Base-by-base conservation (phyloP, 2,888 invertebrate species). In the Hedychridium roseum region DNA sequence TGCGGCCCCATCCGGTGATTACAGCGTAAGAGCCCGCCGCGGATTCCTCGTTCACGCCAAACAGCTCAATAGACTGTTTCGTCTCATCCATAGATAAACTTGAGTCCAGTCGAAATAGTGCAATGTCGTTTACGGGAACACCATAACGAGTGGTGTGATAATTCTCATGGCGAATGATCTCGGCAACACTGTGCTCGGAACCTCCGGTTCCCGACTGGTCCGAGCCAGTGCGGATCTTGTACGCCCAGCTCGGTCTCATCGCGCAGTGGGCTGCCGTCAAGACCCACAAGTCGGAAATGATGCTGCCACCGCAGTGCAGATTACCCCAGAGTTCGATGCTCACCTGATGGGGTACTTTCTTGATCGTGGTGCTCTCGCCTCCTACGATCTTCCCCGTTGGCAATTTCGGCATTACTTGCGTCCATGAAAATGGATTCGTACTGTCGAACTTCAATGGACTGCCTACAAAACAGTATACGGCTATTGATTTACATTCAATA, bases 221-320 rank as follows among this genome's bases (percentile, higher is more conserved):
- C 2, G 83, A 34, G 0, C 62, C 62, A 0, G 54, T 36, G 1
- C 55, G 56, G 7, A 64, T 28, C 6, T 9, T 9, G 14, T 40
- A n/a, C 1, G 1, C 2, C 5, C 4, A 7, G 14, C 21, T 1
- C 0, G 15, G 0, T 5, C n/a, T 4, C 2, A 1, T 1, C 35
- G 81, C 57, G 54, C 86, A 86, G 60, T 86, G 86, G 0, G 84
- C 86, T 1, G 86, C 86, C 0, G 85, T 86, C 0, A 86, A 31
- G 1, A 86, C 73, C 7, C 81, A 79, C 27, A 79, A 73, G 6
- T 64, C 74, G 7, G 81, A 80, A 11, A 86, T 76, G 14, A 84
- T 81, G 4, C 83, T 78, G 0, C 83, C 86, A 0, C 86, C 86
- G 56, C 86, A 86, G 0, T 73, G 65, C 56, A 85, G 85, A 0